phyloP scores from a whole-genome alignment of 53 echinoderm and acorn worm species.

The Echinarachnius parma region DNA sequence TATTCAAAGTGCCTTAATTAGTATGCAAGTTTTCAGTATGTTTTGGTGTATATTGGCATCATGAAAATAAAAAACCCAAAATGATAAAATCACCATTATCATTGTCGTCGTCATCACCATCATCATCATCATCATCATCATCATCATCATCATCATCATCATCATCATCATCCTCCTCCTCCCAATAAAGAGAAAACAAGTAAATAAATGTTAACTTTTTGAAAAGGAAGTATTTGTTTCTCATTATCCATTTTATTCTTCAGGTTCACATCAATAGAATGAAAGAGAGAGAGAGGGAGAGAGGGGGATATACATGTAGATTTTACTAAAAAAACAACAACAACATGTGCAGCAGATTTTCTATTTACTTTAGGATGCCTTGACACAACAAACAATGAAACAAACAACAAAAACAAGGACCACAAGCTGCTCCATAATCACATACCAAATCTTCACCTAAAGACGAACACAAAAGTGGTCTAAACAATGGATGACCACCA shows the following conservation, averaged over 20 bases:
- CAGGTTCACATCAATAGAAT: constrained; percentile 25
- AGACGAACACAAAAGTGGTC: too few relatives aligned
- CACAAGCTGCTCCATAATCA: too few relatives aligned
- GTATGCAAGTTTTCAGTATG: too few relatives aligned
- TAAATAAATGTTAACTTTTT: background rate
- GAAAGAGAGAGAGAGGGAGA: background rate
- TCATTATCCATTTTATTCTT: constrained; percentile 16
- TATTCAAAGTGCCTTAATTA: too few relatives aligned
- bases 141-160: constrained; percentile 2
- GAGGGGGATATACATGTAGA: too few relatives aligned
- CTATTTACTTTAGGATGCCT: constrained; percentile 1
- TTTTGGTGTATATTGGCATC: too few relatives aligned
- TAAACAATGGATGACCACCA: too few relatives aligned
- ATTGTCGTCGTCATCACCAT: background rate
- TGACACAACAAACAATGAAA: constrained; percentile 1
- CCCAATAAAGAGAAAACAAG: background rate
- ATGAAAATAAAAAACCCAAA: background rate
- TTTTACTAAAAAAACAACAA: too few relatives aligned
- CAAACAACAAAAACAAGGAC: background rate
- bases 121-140: background rate
- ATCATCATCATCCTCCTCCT: background rate
- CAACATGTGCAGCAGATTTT: constrained; percentile 20
- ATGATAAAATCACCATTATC: background rate
- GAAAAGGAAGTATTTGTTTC: background rate
- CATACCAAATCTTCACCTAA: too few relatives aligned